phyloP scores from a whole-genome alignment of 2,113 vertebrate species.

The Osmerus mordax region DNA sequence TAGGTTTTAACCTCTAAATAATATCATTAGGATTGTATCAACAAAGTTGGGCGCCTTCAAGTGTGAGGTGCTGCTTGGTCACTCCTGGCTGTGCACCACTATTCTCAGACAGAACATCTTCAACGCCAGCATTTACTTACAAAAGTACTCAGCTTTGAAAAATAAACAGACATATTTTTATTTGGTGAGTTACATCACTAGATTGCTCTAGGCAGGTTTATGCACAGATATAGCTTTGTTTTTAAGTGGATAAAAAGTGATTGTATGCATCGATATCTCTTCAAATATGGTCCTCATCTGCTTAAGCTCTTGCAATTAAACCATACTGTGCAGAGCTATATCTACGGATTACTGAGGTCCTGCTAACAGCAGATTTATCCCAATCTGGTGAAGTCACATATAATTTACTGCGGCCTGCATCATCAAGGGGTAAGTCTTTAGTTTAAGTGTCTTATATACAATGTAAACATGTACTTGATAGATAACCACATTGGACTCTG shows the following conservation, averaged over 20 bases:
- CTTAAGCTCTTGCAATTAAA: slow-evolving; percentile 29
- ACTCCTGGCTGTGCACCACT: neutral
- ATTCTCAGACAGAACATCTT: slow-evolving; percentile 27
- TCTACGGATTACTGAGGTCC: slow-evolving; percentile 74
- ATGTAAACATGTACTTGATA: slow-evolving; percentile 86
- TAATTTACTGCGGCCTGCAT: slow-evolving; percentile 62
- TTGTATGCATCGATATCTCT: slow-evolving; percentile 51
- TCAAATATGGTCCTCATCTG: slow-evolving; percentile 18
- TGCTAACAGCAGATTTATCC: slow-evolving; percentile 61
- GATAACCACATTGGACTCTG: slow-evolving; percentile 80
- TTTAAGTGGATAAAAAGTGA: slow-evolving; percentile 62
- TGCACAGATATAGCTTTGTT: slow-evolving; percentile 49
- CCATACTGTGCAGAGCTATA: slow-evolving; percentile 70
- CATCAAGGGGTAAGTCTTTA: slow-evolving; percentile 68
- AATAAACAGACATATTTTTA: slow-evolving; percentile 71
- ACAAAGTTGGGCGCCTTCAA: too few species aligned
- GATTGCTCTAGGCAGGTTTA: slow-evolving; percentile 52
- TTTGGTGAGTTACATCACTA: slow-evolving; percentile 61
- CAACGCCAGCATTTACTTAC: slow-evolving; percentile 57
- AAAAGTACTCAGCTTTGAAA: slow-evolving; percentile 72
- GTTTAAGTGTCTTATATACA: slow-evolving; percentile 77
- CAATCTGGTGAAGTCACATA: slow-evolving; percentile 64
- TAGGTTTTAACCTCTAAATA: too few species aligned
- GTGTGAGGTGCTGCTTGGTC: too few species aligned
- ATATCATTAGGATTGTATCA: too few species aligned